Base-by-base conservation (phyloP, 2,113 vertebrate species). In the Erythrolamprus reginae region DNA sequence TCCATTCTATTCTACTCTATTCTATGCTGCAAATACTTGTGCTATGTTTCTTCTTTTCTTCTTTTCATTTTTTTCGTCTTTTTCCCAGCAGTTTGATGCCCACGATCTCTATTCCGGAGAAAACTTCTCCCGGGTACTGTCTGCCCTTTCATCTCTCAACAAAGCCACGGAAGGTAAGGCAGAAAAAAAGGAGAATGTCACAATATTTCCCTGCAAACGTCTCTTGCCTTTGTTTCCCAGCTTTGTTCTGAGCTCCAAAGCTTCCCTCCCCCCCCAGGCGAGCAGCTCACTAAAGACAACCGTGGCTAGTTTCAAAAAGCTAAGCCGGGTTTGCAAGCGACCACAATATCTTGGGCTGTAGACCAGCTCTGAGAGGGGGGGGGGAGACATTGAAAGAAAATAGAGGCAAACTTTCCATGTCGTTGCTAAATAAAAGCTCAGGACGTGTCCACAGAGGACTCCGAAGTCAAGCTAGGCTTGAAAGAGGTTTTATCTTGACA, bases 111-210 rank as follows among this genome's bases (percentile, higher is more conserved):
- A 98, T 96, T 96, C 96, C 7, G 98, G 98, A n/a, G 97, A 97
- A 94, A 98, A 98, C 92, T 99, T 99, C 96, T 96, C 96, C 95
- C 98, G 98, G 95, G 97, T 99, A 85, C 95, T 99, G 95, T 97
- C 95, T 87, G 98, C 98, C 4, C 97, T 99, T 94, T 96, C 97
- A 94, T 98, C 98, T 89, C 94, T 99, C 94, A 99, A 98, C 97
- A 98, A 98, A 95, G 98, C 98, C 70, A 98, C 98, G 5, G 98
- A 99, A 98, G 98, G 99, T 99, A 98, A 98, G 97, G 17, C 55
- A 58, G 51, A 65, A 87, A 45, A 33, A 33, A 7, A 10, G 9
- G 56, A 7, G n/a, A 6, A 50, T 17, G 21, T 77, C 70, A 3
- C 70, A 42, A 21, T 45, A 5, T 23, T 51, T 89, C 45, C 38